Conservation (phyloP, 2,888 invertebrate genomes). For the Deroplatys truncata region DNA sequence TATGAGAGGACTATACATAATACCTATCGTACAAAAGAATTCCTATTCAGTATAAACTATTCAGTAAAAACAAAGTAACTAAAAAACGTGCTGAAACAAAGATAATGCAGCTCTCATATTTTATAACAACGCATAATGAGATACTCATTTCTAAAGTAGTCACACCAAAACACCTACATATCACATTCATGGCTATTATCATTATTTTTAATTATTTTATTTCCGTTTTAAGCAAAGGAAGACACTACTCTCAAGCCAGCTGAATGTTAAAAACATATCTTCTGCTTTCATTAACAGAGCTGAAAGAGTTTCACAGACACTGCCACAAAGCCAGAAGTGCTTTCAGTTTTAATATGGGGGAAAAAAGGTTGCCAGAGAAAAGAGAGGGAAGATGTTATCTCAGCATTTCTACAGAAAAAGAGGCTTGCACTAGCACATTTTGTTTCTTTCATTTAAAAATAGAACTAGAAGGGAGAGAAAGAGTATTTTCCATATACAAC, state of each 20-base stretch:
- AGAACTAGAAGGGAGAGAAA: neutral
- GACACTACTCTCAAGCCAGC: neutral
- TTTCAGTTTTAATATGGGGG: neutral
- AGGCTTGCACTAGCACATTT: neutral
- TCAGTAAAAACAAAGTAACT: too few relatives aligned
- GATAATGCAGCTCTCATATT: too few relatives aligned
- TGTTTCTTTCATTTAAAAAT: neutral
- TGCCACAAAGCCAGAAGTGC: neutral
- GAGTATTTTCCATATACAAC: too few relatives aligned
- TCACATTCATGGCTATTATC: neutral
- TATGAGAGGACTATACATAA: too few relatives aligned
- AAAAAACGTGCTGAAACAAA: too few relatives aligned
- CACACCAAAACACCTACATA: neutral
- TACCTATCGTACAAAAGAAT: too few relatives aligned
- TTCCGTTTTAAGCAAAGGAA: neutral
- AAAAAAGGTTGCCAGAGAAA: neutral
- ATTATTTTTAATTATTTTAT: neutral
- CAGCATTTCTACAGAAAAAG: neutral
- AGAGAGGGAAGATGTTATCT: neutral
- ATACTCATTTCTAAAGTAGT: neutral
- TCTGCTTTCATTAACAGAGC: neutral
- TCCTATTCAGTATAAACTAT: too few relatives aligned
- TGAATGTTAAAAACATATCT: neutral
- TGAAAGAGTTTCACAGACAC: neutral
- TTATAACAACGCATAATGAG: neutral